These are phyloP conservation scores for Chloroceryle aenea DNA, from an alignment of 2,113 vertebrate species.

Conservation along the genomic window DNA sequence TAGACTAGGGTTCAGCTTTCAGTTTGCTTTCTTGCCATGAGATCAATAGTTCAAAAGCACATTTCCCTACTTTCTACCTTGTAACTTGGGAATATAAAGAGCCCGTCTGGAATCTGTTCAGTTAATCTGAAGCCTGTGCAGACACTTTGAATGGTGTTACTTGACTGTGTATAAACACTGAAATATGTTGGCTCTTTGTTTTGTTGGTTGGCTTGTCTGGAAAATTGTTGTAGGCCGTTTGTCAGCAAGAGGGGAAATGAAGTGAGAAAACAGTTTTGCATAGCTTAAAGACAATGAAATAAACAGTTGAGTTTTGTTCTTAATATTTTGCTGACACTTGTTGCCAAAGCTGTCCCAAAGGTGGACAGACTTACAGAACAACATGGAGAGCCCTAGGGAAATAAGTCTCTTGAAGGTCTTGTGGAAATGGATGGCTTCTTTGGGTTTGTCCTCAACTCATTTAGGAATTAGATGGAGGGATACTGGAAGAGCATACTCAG, in stretches of 20 bases:
- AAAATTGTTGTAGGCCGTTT: background rate
- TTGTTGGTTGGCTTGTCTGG: background rate
- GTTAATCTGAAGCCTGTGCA: background rate
- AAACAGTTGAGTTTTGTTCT: background rate
- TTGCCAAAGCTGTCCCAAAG: background rate
- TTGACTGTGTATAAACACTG: background rate
- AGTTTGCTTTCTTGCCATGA: background rate
- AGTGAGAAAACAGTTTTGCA: background rate
- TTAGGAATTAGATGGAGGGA: background rate
- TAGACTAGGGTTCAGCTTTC: background rate
- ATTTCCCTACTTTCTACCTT: background rate
- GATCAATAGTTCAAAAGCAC: accelerated
- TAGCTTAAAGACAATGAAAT: background rate
- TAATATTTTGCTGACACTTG: background rate
- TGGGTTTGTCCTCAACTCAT: background rate
- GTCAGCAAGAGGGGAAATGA: background rate
- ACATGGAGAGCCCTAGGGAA: background rate
- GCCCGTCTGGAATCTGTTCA: background rate
- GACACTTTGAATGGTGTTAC: background rate
- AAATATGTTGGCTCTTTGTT: background rate
- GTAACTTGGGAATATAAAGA: background rate
- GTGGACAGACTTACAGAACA: background rate
- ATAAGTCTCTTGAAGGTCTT: background rate
- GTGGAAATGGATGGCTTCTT: background rate
- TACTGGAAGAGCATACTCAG: background rate